These are phyloP conservation scores for Sebastes vulpes DNA, from an alignment of 2,797 vertebrate species.

Conservation along the genomic window DNA sequence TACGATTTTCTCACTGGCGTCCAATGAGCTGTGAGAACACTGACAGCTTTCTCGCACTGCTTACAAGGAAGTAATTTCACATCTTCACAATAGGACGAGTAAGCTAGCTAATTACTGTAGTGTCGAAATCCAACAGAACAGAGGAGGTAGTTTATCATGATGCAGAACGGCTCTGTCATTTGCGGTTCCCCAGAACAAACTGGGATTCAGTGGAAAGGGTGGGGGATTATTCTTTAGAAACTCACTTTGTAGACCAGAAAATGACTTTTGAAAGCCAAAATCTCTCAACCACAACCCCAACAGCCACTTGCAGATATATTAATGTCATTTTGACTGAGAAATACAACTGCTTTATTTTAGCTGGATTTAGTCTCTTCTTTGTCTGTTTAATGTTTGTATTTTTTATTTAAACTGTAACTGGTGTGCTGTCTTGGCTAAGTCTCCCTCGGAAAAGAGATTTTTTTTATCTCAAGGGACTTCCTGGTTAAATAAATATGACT, in stretches of 20 bases:
- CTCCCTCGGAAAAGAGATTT: not conserved
- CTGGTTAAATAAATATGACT: not conserved
- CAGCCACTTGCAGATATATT: not conserved
- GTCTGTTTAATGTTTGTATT: not conserved
- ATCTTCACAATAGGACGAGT: constrained; percentile 24
- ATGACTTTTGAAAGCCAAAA: not conserved
- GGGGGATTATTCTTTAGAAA: not conserved
- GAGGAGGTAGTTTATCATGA: not conserved
- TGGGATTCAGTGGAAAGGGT: not conserved
- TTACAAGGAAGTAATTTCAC: constrained; percentile 8
- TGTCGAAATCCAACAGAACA: not conserved
- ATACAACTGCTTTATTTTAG: not conserved
- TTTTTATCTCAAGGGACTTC: not conserved
- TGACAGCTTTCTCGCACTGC: constrained; percentile 20
- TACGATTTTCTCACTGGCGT: constrained; percentile 14
- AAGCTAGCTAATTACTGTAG: constrained; percentile 30
- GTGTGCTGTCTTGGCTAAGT: not conserved
- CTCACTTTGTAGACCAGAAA: not conserved
- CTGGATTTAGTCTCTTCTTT: not conserved
- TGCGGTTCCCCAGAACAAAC: not conserved
- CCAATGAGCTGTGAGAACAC: constrained; percentile 36
- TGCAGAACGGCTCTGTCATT: constrained; percentile 10
- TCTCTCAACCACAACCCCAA: not conserved
- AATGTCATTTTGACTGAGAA: not conserved
- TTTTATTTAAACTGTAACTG: not conserved